Evolutionary conservation across 2,797 vertebrate genomes (phyloP), one percentile per base, ranked within the genome.

Genomic region (Diplodus puntazzo): DNA sequence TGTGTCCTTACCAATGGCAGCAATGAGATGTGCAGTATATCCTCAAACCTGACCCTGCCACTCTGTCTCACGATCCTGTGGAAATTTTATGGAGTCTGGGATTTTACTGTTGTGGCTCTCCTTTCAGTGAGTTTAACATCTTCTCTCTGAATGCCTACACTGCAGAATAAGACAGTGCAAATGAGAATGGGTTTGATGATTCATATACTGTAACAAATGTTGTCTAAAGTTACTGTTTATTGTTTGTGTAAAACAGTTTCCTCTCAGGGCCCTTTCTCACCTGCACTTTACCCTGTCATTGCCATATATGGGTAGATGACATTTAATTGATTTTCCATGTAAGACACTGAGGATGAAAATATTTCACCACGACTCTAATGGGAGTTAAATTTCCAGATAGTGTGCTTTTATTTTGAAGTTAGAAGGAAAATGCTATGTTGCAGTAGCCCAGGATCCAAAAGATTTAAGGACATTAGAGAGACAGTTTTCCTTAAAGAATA

Each of bases 41-140:
- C 79, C 68, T 85, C 79, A 61, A 17, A 75, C 68, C 60, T 88
- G 85, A 86, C 80, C 82, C 67, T 58, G 66, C 34, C 59, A 20
- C 50, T 73, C 21, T 55, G 69, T 85, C 81, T 89, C 80, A 80
- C 63, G 13, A 30, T 23, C 20, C 67, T 58, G 62, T 83, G 63
- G 86, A 77, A 68, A 63, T 53, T 80, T 82, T 60, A 60, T 59
- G 61, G 27, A 54, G 67, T 70, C 64, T 70, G 73, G 30, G n/a
- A 7, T 80, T 80, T 82, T 68, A 71, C 78, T 77, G 58, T 79
- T 58, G 20, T 13, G 34, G 58, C 50, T 67, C 55, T 69, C 3
- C 21, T 54, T 64, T 25, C 68, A 64, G 50, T 58, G 59, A 73
- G 48, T 87, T 88, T 57, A 83, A 77, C 79, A 79, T 73, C 55